Base-by-base conservation (phyloP, 2,113 vertebrate genomes). In the Arizona elegans region DNA sequence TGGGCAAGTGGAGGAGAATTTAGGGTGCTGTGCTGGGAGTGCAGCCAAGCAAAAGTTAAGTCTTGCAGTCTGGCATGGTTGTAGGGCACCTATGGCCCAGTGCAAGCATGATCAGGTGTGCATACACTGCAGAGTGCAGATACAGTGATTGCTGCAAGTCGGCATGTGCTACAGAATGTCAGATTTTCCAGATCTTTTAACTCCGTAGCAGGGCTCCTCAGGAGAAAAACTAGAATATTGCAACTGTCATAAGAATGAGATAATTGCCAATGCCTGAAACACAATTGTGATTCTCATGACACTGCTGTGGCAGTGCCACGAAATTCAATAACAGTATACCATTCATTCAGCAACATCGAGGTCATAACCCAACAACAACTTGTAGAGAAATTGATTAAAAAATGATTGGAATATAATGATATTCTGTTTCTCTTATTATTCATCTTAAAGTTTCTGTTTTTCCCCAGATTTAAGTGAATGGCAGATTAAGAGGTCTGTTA, bases 381-480 rank as follows among this genome's bases (percentile, higher is more conserved):
- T 81, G 7, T 81, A 19, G 15, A 81, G 87, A 81, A 65, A 23
- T 54, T 26, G 50, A n/a, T 24, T 52, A 55, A 89, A 89, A 81
- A 24, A 86, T 56, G 52, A 86, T 52, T 10, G 23, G 10, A 58
- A 90, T 29, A 21, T n/a, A 92, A 65, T 5, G 1, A 53, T n/a
- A 13, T 13, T 33, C n/a, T 50, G 26, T 87, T 87, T 59, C 9
- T 62, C 55, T 24, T 29, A 59, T 9, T 59, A 59, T 59, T 59
- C 58, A 59, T 59, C 24, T 59, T 24, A 59, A 59, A 58, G 56
- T 58, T 58, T 58, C 7, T 58, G 8, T 50, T 4, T 92, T 95
- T 88, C 24, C 59, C 87, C 97, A 99, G 99, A 99, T 96, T 96
- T 99, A 95, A 99, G 98, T 0, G 98, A 99, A 94, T 97, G 98